Evolutionary conservation across 2,113 vertebrate species (phyloP).

Genomic region (Polypterus senegalus): DNA sequence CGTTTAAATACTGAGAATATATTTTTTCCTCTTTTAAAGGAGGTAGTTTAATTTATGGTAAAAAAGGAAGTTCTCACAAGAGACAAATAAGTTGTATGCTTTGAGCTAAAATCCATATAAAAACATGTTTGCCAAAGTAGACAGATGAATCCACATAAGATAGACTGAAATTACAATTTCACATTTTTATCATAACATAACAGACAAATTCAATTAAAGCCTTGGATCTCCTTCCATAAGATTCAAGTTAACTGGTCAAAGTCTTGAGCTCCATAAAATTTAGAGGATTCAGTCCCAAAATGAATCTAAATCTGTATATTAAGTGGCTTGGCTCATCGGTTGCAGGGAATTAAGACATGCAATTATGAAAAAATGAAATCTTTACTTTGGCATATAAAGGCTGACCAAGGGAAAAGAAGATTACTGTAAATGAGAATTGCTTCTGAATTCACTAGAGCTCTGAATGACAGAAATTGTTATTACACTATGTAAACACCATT

Average conservation of each 20-base stretch:
- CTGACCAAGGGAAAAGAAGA: constrained; percentile 37
- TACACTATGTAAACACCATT: constrained; percentile 62
- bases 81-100: too few species aligned
- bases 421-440: constrained; percentile 55
- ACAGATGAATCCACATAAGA: too few species aligned
- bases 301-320: constrained; percentile 48
- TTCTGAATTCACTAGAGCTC: constrained; percentile 45
- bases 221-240: constrained; percentile 33
- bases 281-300: constrained; percentile 39
- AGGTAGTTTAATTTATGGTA: too few species aligned
- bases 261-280: constrained; percentile 45
- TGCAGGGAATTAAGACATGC: constrained; percentile 50
- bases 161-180: too few species aligned
- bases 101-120: too few species aligned
- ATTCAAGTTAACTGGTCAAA: constrained; percentile 30
- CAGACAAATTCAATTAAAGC: constrained; percentile 35
- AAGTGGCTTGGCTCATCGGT: constrained; percentile 51
- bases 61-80: too few species aligned
- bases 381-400: constrained; percentile 48
- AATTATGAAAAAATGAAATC: constrained; percentile 60
- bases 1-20: too few species aligned
- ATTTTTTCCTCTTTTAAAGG: too few species aligned
- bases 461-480: constrained; percentile 59
- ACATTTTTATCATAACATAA: constrained; percentile 45
- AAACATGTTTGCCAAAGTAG: too few species aligned